phyloP scores from a whole-genome alignment of 2,888 invertebrate species.

The Copidosoma aretas region DNA sequence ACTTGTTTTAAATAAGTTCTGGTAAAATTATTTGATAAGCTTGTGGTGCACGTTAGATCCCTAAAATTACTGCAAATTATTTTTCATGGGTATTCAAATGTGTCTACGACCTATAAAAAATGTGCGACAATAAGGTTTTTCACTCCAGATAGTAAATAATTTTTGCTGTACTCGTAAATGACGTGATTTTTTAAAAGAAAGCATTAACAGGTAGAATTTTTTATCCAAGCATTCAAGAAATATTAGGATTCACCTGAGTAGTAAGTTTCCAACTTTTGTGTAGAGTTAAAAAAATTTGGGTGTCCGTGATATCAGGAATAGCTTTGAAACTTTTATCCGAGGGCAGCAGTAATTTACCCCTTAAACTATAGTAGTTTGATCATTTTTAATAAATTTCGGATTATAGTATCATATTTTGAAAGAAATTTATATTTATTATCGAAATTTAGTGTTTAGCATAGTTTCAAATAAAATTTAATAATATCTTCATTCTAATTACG shows the following conservation, averaged over 20 bases:
- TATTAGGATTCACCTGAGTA: slow-evolving; percentile 87
- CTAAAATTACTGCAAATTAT: background rate
- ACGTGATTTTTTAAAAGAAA: slow-evolving; percentile 73
- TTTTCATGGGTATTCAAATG: slow-evolving; percentile 51
- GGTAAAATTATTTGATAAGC: background rate
- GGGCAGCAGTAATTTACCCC: slow-evolving; percentile 51
- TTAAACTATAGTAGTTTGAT: no score
- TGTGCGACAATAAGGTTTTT: slow-evolving; percentile 82
- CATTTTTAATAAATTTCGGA: no score
- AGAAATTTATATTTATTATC: no score
- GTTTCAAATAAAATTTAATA: no score
- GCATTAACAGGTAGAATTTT: slow-evolving; percentile 56
- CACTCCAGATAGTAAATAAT: slow-evolving; percentile 83
- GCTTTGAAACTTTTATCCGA: slow-evolving; percentile 56
- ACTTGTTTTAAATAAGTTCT: slow-evolving; percentile 52
- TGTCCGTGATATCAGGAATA: slow-evolving; percentile 69
- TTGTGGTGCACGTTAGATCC: background rate
- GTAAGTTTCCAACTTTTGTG: slow-evolving; percentile 84
- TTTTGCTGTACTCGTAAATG: slow-evolving; percentile 82
- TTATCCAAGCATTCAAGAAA: slow-evolving; percentile 65
- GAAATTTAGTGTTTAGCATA: no score
- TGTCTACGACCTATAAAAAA: slow-evolving; percentile 56
- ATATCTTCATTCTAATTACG: no score
- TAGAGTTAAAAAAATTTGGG: slow-evolving; percentile 83
- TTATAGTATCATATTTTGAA: no score